phyloP scores from a whole-genome alignment of 2,888 invertebrate species.

The Parthenolecanium corni region DNA sequence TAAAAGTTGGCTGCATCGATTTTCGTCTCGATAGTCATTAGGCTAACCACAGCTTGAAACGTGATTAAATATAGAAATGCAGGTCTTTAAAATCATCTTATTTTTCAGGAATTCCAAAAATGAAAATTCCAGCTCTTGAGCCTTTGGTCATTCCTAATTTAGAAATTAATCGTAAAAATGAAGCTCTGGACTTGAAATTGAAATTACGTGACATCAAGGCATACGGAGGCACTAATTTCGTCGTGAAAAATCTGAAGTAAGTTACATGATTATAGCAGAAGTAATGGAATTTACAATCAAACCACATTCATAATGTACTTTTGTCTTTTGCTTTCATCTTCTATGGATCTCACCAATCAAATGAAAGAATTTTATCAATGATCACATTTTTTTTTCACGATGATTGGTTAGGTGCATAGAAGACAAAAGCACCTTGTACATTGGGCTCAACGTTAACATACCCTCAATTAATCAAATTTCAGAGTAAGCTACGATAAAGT shows the following conservation, averaged over 20 bases:
- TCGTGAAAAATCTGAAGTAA: constrained; percentile 63
- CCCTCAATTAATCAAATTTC: too few species aligned
- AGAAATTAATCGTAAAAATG: constrained; percentile 54
- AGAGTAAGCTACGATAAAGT: constrained; percentile 42
- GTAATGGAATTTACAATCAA: neutral
- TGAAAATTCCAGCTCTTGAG: constrained; percentile 63
- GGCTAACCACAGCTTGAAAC: too few species aligned
- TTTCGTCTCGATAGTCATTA: too few species aligned
- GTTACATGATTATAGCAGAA: constrained; percentile 28
- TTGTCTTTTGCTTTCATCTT: too few species aligned
- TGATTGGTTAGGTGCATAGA: too few species aligned
- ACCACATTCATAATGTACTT: too few species aligned
- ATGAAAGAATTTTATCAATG: neutral
- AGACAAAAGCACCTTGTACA: too few species aligned
- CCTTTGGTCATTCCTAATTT: constrained; percentile 62
- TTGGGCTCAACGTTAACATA: too few species aligned
- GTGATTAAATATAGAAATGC: too few species aligned
- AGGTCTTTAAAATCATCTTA: too few species aligned
- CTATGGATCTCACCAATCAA: too few species aligned
- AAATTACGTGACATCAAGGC: constrained; percentile 62
- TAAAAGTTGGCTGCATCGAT: too few species aligned
- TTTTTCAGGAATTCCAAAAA: constrained; percentile 54
- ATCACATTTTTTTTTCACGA: neutral
- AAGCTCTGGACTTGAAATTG: constrained; percentile 35
- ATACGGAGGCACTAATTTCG: constrained; percentile 62